Conservation (phyloP, 2,113 vertebrate genomes). For the Leptosomus discolor region DNA sequence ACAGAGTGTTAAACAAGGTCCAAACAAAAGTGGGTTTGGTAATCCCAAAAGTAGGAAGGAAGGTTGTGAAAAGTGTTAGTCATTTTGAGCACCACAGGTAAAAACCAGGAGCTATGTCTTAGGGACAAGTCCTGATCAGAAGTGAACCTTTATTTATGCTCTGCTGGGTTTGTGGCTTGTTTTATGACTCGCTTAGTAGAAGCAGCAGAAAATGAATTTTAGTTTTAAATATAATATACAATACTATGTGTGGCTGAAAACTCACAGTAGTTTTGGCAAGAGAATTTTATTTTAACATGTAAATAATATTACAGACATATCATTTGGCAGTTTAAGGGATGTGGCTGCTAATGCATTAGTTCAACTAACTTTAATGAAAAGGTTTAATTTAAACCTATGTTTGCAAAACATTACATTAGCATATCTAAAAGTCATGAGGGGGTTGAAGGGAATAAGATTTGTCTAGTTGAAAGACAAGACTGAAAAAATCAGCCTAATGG, state of each 20-base stretch:
- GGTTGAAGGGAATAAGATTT: neutral
- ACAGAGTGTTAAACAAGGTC: neutral
- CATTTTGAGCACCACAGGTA: neutral
- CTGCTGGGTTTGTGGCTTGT: neutral
- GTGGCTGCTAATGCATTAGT: neutral
- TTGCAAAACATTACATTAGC: neutral
- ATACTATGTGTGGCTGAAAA: neutral
- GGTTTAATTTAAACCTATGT: constrained; percentile 12
- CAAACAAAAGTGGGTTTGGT: neutral
- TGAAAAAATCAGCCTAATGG: neutral
- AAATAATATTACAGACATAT: neutral
- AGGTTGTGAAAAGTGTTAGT: neutral
- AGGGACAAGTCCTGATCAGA: neutral
- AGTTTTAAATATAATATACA: neutral
- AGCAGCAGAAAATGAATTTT: neutral
- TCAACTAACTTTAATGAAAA: constrained; percentile 8
- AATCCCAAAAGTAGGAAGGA: neutral
- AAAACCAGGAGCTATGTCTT: neutral
- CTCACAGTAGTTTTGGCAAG: neutral
- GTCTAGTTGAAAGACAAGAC: neutral
- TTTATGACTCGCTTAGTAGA: neutral
- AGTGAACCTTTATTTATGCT: neutral
- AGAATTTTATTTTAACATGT: neutral
- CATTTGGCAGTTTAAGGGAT: neutral
- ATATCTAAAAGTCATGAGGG: neutral